These are phyloP conservation scores for Phania funesta DNA, from an alignment of 2,888 invertebrate species.

Conservation along the genomic window DNA sequence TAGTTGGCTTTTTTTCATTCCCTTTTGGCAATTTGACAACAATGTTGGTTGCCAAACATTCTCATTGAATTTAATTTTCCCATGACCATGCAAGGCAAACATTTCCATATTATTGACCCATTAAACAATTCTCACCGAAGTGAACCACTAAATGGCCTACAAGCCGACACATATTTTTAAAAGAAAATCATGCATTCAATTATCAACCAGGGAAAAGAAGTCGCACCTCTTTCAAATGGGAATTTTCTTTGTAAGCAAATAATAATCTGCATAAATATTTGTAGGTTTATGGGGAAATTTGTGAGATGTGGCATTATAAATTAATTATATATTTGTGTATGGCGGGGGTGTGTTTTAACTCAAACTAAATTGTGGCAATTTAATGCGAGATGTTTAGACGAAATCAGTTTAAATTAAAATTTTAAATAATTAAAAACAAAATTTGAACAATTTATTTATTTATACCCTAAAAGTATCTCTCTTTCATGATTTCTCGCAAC, in stretches of 20 bases:
- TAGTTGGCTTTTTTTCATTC: no score
- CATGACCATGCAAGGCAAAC: not conserved
- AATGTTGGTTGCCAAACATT: not conserved
- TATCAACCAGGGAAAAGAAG: not conserved
- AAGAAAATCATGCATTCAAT: not conserved
- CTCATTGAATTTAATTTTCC: conserved; percentile 8
- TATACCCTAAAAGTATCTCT: no score
- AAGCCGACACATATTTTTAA: not conserved
- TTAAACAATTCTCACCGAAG: conserved; percentile 28
- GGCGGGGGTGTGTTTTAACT: no score
- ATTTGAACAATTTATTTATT: no score
- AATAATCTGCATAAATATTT: conserved; percentile 5
- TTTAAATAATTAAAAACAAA: no score
- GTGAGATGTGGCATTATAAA: not conserved
- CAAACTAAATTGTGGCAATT: no score
- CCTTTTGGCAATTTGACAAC: conserved; percentile 28
- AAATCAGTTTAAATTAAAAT: no score
- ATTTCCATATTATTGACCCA: conserved; percentile 43
- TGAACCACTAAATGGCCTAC: conserved; percentile 35
- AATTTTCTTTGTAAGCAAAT: conserved; percentile 14
- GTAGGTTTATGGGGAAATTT: not conserved
- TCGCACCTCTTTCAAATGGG: conserved; percentile 22
- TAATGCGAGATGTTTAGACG: no score
- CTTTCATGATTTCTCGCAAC: no score
- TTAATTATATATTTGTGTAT: no score